Conservation (phyloP, 2,113 vertebrate genomes). For the Pundamilia nyererei region DNA sequence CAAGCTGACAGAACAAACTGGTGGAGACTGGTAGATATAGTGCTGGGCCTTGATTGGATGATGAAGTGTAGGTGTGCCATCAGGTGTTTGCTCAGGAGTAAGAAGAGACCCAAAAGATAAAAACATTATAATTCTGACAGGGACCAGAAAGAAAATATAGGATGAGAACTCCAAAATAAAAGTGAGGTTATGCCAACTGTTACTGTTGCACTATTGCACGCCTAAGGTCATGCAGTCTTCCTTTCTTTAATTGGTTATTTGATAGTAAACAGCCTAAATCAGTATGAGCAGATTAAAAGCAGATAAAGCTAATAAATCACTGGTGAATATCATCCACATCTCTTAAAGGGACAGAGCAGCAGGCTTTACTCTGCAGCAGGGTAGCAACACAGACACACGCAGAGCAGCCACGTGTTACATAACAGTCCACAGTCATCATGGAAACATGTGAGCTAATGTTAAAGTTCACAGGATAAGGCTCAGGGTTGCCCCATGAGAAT, state of each 20-base stretch:
- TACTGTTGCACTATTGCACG: background rate
- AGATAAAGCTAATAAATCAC: background rate
- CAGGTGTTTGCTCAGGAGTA: background rate
- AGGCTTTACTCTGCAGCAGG: background rate
- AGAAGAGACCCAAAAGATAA: background rate
- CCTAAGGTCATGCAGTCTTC: background rate
- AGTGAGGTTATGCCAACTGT: background rate
- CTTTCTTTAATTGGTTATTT: background rate
- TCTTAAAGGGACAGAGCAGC: background rate
- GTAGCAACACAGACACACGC: background rate
- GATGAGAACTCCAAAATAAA: background rate
- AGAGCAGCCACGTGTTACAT: background rate
- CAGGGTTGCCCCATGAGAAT: background rate
- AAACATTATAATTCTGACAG: background rate
- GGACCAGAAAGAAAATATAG: background rate
- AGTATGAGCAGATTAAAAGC: background rate
- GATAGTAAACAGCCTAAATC: background rate
- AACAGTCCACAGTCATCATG: constrained; percentile 13
- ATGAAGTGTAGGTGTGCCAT: background rate
- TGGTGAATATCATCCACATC: background rate
- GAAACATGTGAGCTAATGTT: constrained; percentile 3
- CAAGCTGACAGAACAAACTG: background rate
- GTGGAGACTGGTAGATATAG: background rate
- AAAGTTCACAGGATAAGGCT: background rate
- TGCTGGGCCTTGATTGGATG: background rate